A percentile compares a stretch with the other conserved stretches of the same genome.
phyloP scores from a whole-genome alignment of 2,113 vertebrate species.

The Scomber colias region DNA sequence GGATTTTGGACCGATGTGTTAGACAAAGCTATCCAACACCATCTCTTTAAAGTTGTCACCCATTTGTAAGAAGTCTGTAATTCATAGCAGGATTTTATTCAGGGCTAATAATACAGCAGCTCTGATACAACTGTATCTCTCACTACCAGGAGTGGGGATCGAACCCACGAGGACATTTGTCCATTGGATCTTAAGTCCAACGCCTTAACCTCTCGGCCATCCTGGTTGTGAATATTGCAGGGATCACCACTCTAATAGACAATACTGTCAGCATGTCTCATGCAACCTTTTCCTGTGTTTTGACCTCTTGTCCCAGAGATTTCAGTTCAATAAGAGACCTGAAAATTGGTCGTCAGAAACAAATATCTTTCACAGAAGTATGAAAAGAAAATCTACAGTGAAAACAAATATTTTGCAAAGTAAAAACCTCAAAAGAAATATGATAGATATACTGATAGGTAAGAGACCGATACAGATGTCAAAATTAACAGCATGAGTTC shows the following conservation, averaged over 20 bases:
- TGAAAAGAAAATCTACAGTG: not conserved
- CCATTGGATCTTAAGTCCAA: constrained; percentile 6
- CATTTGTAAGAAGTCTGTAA: not conserved
- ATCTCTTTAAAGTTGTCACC: too few species aligned
- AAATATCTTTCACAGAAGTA: not conserved
- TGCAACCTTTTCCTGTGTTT: constrained; percentile 1
- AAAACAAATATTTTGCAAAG: not conserved
- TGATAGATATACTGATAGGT: not conserved
- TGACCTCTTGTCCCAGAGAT: not conserved
- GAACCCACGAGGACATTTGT: not conserved
- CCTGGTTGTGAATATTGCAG: not conserved
- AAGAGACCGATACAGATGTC: not conserved
- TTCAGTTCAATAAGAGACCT: not conserved
- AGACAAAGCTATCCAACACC: too few species aligned
- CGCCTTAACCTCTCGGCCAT: constrained; percentile 8
- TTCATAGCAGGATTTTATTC: too few species aligned
- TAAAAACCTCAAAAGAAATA: not conserved
- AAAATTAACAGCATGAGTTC: not conserved
- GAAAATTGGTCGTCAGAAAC: too few species aligned
- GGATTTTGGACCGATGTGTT: too few species aligned
- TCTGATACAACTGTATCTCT: too few species aligned
- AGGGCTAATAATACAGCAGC: not conserved
- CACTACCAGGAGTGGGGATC: constrained; percentile 1
- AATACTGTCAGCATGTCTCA: too few species aligned
- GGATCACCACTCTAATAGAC: too few species aligned